Base-by-base conservation (phyloP, 37 sponge, comb jelly and placozoan species). In the Chondrosia reniformis region DNA sequence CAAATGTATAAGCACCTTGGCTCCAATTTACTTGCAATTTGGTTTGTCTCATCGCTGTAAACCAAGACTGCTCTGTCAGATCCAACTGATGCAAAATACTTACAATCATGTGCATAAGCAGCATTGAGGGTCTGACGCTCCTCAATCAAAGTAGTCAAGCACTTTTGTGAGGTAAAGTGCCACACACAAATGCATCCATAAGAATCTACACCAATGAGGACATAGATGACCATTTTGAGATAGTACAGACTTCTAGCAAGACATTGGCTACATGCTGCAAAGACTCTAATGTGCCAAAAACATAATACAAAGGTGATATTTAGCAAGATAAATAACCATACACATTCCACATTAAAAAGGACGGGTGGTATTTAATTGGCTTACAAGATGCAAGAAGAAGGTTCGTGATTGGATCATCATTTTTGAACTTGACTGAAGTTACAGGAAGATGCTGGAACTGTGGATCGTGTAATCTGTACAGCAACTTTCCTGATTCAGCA, bases 81-180 rank as follows among this genome's bases (percentile, higher is more conserved):
- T 34, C 93, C 93, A 42, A 79, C 77, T n/a, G 93, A 80, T 15
- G 85, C 79, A 64, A 84, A 92, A 4, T 76, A 72, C 38, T 19
- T 27, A 41, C 36, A 43, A 39, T 92, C 93, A 66, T 83, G 79
- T 27, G 87, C 55, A 45, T 65, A 81, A 19, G 85, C 88, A 15
- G 74, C 85, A 38, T 80, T 69, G 36, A 87, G 73, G 13, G 85
- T 81, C 83, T 92, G 88, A 21, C 93, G 46, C n/a, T 81, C 79
- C 33, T 92, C 93, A 24, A 44, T 17, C 8, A 81, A 46, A 37
- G 40, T 46, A 22, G 74, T 55, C 58, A 92, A 45, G 58, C 80
- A 77, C 36, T 71, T 49, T 27, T 65, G 40, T 46, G 88, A 80
- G 32, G 76, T 78, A 0, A 84, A 67, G 43, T 92, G 93, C 93